These are phyloP conservation scores for Propithecus perrieri DNA, from an alignment of 2,797 vertebrate genomes.

Conservation along the genomic window DNA sequence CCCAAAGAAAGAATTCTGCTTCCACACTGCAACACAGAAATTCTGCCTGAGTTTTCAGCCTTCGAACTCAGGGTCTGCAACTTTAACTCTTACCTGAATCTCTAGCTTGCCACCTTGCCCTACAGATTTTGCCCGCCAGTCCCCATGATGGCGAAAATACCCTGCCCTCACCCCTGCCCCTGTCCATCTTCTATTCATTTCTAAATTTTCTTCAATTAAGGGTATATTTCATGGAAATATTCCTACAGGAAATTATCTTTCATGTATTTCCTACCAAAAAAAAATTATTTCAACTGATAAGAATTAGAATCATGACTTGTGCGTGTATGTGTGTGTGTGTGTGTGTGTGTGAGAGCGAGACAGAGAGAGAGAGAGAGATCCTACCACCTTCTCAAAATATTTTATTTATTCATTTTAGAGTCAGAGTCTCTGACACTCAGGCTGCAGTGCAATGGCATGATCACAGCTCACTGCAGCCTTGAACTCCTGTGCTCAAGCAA, in stretches of 20 bases:
- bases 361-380: neutral
- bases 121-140: neutral
- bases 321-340: neutral
- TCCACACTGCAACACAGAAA: neutral
- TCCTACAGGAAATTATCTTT: neutral
- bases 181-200: neutral
- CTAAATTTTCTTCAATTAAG: neutral
- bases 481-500: neutral
- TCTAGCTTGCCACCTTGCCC: neutral
- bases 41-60: neutral
- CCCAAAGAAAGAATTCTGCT: neutral
- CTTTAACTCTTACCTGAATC: neutral
- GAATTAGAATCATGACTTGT: neutral
- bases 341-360: neutral
- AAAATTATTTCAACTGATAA: neutral
- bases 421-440: neutral
- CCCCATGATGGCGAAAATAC: neutral
- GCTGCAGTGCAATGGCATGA: neutral
- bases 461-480: neutral
- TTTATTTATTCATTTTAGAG: neutral
- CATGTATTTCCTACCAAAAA: neutral
- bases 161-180: neutral
- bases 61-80: neutral
- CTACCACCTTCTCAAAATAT: neutral
- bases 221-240: neutral